Evolutionary conservation across 1,140 invertebrate genomes (phyloP).

Genomic region (Aradophagus sp.): DNA sequence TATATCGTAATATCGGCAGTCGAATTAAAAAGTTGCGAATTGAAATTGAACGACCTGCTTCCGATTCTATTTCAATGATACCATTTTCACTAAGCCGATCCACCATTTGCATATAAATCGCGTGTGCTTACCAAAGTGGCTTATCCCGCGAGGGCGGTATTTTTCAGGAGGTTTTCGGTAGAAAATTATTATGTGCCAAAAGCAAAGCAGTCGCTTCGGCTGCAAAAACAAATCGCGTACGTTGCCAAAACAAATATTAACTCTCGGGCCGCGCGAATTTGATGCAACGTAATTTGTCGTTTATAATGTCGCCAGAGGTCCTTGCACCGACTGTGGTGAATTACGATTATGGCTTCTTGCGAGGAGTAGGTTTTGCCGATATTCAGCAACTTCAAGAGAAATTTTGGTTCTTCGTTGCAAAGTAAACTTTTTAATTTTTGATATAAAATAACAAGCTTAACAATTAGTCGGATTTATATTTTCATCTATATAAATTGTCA

Average conservation of each 20-base stretch:
- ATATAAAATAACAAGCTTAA: too few relatives aligned
- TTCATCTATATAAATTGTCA: too few relatives aligned
- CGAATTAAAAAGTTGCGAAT: too few relatives aligned
- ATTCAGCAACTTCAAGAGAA: too few relatives aligned
- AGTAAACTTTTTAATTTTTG: too few relatives aligned
- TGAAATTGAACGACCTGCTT: not conserved
- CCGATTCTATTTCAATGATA: too few relatives aligned
- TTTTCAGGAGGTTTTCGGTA: not conserved
- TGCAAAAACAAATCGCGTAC: slow-evolving; percentile 2
- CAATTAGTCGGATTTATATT: too few relatives aligned
- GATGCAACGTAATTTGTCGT: slow-evolving; percentile 11
- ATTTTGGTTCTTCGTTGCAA: too few relatives aligned
- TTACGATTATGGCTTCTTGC: slow-evolving; percentile 13
- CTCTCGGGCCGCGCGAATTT: not conserved
- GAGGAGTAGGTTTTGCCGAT: too few relatives aligned
- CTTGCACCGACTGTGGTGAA: slow-evolving; percentile 1
- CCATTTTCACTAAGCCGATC: not conserved
- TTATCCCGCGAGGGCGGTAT: too few relatives aligned
- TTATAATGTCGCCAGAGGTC: not conserved
- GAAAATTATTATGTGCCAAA: slow-evolving; percentile 7
- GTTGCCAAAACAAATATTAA: slow-evolving; percentile 14
- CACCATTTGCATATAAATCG: slow-evolving; percentile 12
- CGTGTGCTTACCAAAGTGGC: not conserved
- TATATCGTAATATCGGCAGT: too few relatives aligned
- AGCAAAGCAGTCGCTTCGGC: not conserved